A percentile compares a stretch with the other conserved stretches of the same genome.
phyloP scores from a whole-genome alignment of 1,140 invertebrate species.

The Nautilus pompilius region DNA sequence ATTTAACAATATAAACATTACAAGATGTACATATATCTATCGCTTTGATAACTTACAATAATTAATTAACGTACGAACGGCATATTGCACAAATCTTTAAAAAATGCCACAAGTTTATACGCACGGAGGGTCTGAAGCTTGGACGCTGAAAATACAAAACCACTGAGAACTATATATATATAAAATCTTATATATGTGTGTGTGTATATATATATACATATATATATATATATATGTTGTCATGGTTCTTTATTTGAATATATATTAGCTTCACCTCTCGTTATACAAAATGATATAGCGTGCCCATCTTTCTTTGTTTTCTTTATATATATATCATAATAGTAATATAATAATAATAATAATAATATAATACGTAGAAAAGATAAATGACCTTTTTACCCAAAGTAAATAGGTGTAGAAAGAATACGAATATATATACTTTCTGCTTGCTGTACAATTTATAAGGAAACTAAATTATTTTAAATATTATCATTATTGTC shows the following conservation, averaged over 20 bases:
- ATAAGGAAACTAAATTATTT: neutral
- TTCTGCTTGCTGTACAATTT: too few species aligned
- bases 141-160: too few species aligned
- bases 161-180: neutral
- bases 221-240: neutral
- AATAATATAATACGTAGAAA: neutral
- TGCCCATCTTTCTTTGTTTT: neutral
- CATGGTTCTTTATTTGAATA: neutral
- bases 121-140: too few species aligned
- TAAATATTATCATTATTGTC: neutral
- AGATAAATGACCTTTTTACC: neutral
- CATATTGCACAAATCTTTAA: too few species aligned
- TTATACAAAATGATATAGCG: neutral
- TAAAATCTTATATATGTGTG: neutral
- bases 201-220: too few species aligned
- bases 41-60: too few species aligned
- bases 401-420: neutral
- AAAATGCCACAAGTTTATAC: too few species aligned
- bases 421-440: neutral
- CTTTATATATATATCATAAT: slow-evolving; percentile 4
- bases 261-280: neutral
- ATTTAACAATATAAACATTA: too few species aligned
- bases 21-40: too few species aligned
- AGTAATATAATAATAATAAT: neutral
- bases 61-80: too few species aligned